Conservation (phyloP, 2,888 invertebrate species). For the Zygogramma bicolorata region DNA sequence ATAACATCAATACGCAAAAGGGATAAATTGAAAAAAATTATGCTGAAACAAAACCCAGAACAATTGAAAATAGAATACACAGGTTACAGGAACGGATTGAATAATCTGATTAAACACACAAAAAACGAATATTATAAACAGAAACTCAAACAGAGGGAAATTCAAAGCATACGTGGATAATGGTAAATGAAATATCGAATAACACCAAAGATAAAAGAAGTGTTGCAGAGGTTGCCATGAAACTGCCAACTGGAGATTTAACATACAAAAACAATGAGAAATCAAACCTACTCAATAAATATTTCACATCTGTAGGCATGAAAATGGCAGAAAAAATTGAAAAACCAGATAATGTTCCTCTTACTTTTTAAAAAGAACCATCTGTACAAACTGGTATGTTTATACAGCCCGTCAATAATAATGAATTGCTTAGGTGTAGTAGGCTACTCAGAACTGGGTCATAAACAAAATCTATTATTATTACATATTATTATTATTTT, state of each 20-base stretch:
- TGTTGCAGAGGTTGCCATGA: not conserved
- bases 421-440: not conserved
- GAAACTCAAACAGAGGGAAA: not conserved
- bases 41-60: not conserved
- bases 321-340: not conserved
- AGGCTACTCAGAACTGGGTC: too few relatives aligned
- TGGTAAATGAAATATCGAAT: slow-evolving; percentile 3
- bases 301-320: not conserved
- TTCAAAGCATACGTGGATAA: not conserved
- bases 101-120: slow-evolving; percentile 5
- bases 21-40: slow-evolving; percentile 3
- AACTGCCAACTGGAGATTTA: not conserved
- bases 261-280: not conserved
- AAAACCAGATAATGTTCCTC: not conserved
- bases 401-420: not conserved
- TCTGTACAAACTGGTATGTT: not conserved
- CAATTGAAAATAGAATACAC: slow-evolving; percentile 3
- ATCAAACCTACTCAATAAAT: not conserved
- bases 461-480: too few relatives aligned
- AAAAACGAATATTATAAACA: not conserved
- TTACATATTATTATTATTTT: too few relatives aligned
- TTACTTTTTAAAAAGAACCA: not conserved
- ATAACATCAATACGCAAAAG: slow-evolving; percentile 6
- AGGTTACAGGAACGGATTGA: not conserved
- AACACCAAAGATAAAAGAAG: not conserved